Conservation (phyloP, 1,140 invertebrate genomes). For the Microplitis mediator region DNA sequence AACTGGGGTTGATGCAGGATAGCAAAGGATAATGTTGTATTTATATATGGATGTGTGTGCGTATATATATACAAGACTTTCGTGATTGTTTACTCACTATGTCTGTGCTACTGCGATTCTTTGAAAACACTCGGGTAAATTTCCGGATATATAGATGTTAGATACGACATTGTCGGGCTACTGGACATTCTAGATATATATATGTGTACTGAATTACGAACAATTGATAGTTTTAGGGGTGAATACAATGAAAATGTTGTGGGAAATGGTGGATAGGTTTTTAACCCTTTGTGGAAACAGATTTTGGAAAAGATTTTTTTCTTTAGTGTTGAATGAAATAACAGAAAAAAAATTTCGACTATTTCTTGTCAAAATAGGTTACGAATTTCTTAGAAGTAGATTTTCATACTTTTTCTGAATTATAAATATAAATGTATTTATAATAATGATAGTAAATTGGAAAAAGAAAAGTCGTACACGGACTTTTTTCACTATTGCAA, state of each 20-base stretch:
- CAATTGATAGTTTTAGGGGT: not conserved
- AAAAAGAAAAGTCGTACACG: too few species aligned
- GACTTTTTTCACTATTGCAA: too few species aligned
- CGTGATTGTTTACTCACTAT: constrained; percentile 36
- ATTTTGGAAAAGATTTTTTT: not conserved
- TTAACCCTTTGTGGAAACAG: constrained; percentile 9
- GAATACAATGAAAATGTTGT: constrained; percentile 17
- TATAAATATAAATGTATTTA: too few species aligned
- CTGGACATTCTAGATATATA: constrained; percentile 9
- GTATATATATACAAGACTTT: too few species aligned
- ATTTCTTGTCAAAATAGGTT: too few species aligned
- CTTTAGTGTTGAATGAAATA: not conserved
- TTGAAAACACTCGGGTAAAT: constrained; percentile 38
- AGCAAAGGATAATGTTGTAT: constrained; percentile 10
- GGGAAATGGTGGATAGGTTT: constrained; percentile 7
- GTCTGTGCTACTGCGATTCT: constrained; percentile 35
- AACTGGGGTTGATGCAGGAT: not conserved
- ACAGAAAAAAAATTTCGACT: too few species aligned
- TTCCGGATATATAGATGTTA: constrained; percentile 49
- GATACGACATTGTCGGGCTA: constrained; percentile 33
- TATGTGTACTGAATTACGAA: not conserved
- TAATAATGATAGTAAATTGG: too few species aligned
- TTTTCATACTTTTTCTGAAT: too few species aligned
- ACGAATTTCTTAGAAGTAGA: too few species aligned
- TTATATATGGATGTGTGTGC: too few species aligned